A percentile compares a stretch with the other conserved stretches of the same genome.
Conservation (phyloP, 2,888 invertebrate genomes). For the Heliconius ethilla region DNA sequence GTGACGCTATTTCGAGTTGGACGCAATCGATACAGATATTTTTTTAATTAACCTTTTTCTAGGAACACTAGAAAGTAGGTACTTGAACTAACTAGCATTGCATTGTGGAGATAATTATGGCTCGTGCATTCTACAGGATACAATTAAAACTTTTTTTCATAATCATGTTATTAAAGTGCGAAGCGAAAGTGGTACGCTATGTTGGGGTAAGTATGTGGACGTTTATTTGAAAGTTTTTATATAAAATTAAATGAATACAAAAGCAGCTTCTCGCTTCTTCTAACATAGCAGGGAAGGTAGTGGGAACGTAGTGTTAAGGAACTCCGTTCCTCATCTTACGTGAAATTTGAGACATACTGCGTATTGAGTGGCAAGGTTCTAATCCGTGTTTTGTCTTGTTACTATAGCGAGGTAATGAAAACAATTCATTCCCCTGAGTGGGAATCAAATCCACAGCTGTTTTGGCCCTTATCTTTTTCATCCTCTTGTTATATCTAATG, state of each 20-base stretch:
- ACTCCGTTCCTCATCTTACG: not conserved
- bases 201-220: not conserved
- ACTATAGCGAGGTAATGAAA: too few species aligned
- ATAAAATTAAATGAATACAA: not conserved
- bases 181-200: constrained; percentile 30
- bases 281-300: not conserved
- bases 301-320: not conserved
- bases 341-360: not conserved
- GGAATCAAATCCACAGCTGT: too few species aligned
- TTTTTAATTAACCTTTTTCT: constrained; percentile 44
- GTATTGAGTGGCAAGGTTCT: too few species aligned
- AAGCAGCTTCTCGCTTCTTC: too few species aligned
- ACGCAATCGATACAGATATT: constrained; percentile 47
- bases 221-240: not conserved
- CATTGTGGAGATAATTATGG: constrained; percentile 41
- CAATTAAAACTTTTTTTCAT: constrained; percentile 29
- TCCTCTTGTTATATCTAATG: too few species aligned
- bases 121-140: constrained; percentile 38
- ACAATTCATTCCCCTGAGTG: too few species aligned
- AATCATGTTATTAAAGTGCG: constrained; percentile 25
- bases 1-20: constrained; percentile 40
- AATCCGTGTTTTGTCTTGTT: not conserved
- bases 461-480: too few species aligned
- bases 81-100: constrained; percentile 43
- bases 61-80: constrained; percentile 41